phyloP scores from a whole-genome alignment of 2,797 vertebrate species.

The Ctenopoma kingsleyae region DNA sequence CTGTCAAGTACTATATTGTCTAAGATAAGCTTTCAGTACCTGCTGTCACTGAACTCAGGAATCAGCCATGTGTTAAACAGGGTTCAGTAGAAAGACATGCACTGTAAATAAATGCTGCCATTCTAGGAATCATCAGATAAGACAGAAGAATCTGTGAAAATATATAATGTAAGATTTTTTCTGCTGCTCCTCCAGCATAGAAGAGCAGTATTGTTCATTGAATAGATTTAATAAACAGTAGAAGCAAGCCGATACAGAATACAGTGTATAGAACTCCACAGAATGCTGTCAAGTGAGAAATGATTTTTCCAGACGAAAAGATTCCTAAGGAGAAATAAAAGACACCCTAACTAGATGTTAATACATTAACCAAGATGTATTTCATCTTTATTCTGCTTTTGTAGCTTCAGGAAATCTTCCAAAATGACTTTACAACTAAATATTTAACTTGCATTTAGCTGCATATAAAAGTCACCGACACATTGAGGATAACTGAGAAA shows the following conservation, averaged over 20 bases:
- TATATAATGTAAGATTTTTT: not conserved
- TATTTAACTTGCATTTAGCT: slow-evolving; percentile 36
- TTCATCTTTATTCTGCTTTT: slow-evolving; percentile 13
- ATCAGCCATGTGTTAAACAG: slow-evolving; percentile 37
- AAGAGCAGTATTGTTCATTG: not conserved
- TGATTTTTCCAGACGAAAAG: not conserved
- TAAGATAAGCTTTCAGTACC: slow-evolving; percentile 38
- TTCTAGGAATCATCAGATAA: slow-evolving; percentile 14
- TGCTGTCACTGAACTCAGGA: slow-evolving; percentile 33
- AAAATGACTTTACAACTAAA: slow-evolving; percentile 17
- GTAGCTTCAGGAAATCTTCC: slow-evolving; percentile 23
- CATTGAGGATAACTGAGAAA: slow-evolving; percentile 6
- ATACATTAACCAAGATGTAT: slow-evolving; percentile 5
- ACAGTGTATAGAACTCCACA: no score
- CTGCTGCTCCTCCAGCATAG: not conserved
- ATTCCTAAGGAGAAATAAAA: not conserved
- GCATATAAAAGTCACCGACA: slow-evolving; percentile 18
- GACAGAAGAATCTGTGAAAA: slow-evolving; percentile 1
- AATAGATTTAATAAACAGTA: not conserved
- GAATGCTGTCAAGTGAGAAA: not conserved
- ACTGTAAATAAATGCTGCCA: slow-evolving; percentile 23
- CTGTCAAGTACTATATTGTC: slow-evolving; percentile 54
- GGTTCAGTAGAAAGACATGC: slow-evolving; percentile 19
- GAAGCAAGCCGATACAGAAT: not conserved
- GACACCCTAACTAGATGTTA: not conserved